Evolutionary conservation across 2,113 vertebrate species (phyloP).

Genomic region (Pterophyllum scalare): DNA sequence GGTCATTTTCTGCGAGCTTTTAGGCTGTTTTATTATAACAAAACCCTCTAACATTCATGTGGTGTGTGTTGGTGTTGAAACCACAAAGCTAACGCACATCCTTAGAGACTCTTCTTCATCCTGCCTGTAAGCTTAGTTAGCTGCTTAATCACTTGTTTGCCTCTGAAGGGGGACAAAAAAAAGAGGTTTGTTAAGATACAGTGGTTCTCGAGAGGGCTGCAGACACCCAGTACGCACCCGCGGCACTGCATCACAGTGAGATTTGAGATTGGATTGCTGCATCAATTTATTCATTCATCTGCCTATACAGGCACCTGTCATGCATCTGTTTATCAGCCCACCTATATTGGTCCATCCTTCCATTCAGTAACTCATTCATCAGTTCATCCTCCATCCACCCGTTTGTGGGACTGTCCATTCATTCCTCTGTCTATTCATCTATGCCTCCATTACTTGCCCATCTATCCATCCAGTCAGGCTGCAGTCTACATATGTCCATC

Average conservation of each 20-base stretch:
- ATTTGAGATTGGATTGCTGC: conserved; percentile 32
- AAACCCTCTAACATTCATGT: conserved; percentile 22
- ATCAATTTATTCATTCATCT: background rate
- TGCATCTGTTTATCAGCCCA: background rate
- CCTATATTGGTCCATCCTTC: background rate
- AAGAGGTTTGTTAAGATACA: conserved; percentile 56
- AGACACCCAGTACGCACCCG: background rate
- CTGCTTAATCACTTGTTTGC: conserved; percentile 65
- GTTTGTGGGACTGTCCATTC: background rate
- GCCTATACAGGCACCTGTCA: background rate
- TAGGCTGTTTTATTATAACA: conserved; percentile 20
- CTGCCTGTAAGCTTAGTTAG: conserved; percentile 59
- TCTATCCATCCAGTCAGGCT: background rate
- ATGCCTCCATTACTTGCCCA: background rate
- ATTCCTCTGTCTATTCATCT: background rate
- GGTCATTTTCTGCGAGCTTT: background rate
- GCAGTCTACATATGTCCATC: background rate
- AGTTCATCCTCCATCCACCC: background rate
- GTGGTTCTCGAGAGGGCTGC: conserved; percentile 33
- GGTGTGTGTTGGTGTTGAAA: conserved; percentile 44
- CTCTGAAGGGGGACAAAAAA: conserved; percentile 39
- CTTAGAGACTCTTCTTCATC: conserved; percentile 57
- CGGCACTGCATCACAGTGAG: conserved; percentile 3
- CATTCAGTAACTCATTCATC: background rate
- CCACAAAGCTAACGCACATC: conserved; percentile 39